Evolutionary conservation across 2,888 invertebrate species (phyloP).

Genomic region (Aphidoletes aphidimyza): DNA sequence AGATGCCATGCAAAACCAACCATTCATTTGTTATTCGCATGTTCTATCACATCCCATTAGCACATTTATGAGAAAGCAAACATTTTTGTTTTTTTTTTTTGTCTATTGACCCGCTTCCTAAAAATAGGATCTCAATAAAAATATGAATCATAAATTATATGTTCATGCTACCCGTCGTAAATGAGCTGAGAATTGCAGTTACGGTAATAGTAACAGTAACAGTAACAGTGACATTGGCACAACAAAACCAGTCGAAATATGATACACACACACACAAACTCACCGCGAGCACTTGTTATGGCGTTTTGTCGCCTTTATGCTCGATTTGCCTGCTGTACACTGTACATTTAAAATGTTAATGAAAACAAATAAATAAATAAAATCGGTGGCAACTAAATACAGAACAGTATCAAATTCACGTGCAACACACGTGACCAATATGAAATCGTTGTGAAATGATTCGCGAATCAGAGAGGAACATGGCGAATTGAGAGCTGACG

Average conservation of each 20-base stretch:
- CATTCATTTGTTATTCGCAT: slow-evolving; percentile 2
- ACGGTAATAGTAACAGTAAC: too few species aligned
- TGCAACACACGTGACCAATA: slow-evolving; percentile 22
- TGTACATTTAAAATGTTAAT: background rate
- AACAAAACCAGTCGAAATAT: too few species aligned
- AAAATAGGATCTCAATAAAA: background rate
- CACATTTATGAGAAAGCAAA: background rate
- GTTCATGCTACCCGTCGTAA: background rate
- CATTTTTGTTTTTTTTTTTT: background rate
- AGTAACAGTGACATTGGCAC: too few species aligned
- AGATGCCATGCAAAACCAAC: background rate
- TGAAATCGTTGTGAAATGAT: slow-evolving; percentile 32
- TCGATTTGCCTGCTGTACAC: background rate
- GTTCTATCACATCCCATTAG: slow-evolving; percentile 13
- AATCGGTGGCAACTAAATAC: background rate
- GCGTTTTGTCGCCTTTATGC: background rate
- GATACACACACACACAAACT: too few species aligned
- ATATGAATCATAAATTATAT: background rate
- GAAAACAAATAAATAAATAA: slow-evolving; percentile 47
- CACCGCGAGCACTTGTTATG: background rate
- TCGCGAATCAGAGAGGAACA: background rate
- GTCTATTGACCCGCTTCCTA: background rate
- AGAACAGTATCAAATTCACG: background rate
- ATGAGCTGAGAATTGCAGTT: too few species aligned
- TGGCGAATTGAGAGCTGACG: background rate